Evolutionary conservation across 2,113 vertebrate genomes (phyloP).

Genomic region (Taurulus bubalis): DNA sequence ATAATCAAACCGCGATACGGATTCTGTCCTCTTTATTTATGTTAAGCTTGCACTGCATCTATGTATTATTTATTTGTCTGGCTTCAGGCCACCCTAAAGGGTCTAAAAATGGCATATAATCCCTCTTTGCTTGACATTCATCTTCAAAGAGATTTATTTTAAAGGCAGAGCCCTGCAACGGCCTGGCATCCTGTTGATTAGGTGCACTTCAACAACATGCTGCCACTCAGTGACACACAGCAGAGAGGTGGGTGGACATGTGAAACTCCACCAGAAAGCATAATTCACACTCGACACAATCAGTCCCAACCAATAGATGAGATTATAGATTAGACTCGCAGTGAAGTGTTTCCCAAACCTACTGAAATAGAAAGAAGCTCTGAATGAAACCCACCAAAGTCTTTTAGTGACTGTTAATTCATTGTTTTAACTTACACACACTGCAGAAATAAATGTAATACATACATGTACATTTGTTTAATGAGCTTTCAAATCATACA

Average conservation of each 20-base stretch:
- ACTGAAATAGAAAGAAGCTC: background rate
- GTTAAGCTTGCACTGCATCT: slow-evolving; percentile 10
- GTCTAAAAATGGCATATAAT: slow-evolving; percentile 71
- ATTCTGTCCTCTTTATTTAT: slow-evolving; percentile 13
- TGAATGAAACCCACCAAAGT: background rate
- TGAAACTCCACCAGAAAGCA: background rate
- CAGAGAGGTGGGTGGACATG: slow-evolving; percentile 35
- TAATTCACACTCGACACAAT: background rate
- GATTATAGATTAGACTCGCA: background rate
- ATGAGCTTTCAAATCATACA: background rate
- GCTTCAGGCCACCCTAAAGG: slow-evolving; percentile 50
- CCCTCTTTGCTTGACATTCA: slow-evolving; percentile 65
- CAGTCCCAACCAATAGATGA: background rate
- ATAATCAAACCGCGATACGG: background rate
- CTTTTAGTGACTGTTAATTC: background rate
- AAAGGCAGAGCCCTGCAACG: slow-evolving; percentile 46
- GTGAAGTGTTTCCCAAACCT: background rate
- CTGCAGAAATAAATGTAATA: background rate
- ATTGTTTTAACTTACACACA: background rate
- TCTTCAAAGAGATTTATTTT: slow-evolving; percentile 71
- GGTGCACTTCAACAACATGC: slow-evolving; percentile 45
- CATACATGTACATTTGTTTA: background rate
- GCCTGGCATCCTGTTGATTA: slow-evolving; percentile 57
- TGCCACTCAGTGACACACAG: slow-evolving; percentile 45
- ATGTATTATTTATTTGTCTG: slow-evolving; percentile 44